A percentile compares a stretch with the other conserved stretches of the same genome.
Evolutionary conservation across 2,797 vertebrate species (phyloP).

Genomic region (Acanthis flammea): DNA sequence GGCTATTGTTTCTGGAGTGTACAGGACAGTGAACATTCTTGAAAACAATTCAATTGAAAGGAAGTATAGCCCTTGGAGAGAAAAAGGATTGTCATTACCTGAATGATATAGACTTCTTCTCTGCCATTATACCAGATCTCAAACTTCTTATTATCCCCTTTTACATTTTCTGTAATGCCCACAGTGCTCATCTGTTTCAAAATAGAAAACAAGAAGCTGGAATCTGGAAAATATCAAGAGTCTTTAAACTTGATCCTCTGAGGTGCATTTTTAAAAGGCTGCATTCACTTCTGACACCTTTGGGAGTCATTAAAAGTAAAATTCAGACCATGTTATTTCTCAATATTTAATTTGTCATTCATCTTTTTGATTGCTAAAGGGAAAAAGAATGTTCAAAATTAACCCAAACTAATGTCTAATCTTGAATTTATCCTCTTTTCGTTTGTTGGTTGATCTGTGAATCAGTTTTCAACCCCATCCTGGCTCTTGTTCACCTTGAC

Average conservation of each 20-base stretch:
- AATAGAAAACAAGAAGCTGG: constrained; percentile 16
- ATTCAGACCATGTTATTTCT: background rate
- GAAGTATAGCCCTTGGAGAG: background rate
- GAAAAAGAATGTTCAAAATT: background rate
- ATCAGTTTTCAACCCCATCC: background rate
- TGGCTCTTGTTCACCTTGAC: background rate
- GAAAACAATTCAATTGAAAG: background rate
- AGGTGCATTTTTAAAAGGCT: background rate
- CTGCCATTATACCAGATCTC: constrained; percentile 92
- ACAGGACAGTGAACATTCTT: background rate
- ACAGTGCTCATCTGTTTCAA: constrained; percentile 88
- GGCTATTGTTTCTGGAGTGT: background rate
- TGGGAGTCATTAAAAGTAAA: background rate
- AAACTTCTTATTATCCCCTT: constrained; percentile 92
- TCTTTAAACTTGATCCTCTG: background rate
- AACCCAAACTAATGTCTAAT: background rate
- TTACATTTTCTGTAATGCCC: constrained; percentile 92
- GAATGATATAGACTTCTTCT: constrained; percentile 94
- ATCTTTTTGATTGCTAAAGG: background rate
- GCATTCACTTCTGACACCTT: background rate
- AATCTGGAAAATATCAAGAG: background rate
- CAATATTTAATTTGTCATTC: background rate
- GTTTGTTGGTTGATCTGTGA: background rate
- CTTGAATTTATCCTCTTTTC: background rate
- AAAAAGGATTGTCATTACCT: constrained; percentile 76